phyloP scores from a whole-genome alignment of 2,797 vertebrate species.

The Gadopsis marmoratus region DNA sequence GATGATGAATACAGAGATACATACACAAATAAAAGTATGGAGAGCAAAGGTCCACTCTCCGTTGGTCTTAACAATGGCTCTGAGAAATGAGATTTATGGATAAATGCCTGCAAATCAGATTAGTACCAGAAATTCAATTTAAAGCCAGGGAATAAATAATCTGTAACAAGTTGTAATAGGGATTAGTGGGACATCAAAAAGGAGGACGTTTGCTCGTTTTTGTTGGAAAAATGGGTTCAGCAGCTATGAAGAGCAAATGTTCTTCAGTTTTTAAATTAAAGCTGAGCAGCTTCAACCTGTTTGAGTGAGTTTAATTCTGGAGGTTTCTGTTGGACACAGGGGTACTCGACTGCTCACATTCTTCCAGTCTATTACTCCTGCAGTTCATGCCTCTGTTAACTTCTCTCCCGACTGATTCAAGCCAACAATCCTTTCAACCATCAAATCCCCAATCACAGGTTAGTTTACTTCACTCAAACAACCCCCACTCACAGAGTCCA shows the following conservation, averaged over 20 bases:
- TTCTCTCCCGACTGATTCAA: constrained; percentile 69
- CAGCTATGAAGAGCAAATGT: constrained; percentile 5
- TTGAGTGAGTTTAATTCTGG: constrained; percentile 25
- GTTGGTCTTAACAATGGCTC: not conserved
- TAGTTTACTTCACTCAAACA: constrained; percentile 76
- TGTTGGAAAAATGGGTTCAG: constrained; percentile 2
- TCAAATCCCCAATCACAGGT: constrained; percentile 83
- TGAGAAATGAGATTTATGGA: constrained; percentile 27
- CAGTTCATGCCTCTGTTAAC: constrained; percentile 71
- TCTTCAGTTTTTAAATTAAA: constrained; percentile 31
- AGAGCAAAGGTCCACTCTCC: not conserved
- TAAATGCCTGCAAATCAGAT: constrained; percentile 48
- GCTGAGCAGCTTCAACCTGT: constrained; percentile 5
- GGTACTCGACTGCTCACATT: constrained; percentile 39
- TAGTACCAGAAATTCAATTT: constrained; percentile 47
- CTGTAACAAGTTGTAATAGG: constrained; percentile 24
- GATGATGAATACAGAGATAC: constrained; percentile 1
- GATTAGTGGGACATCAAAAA: constrained; percentile 57
- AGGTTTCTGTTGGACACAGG: constrained; percentile 30
- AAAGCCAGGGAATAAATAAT: constrained; percentile 48
- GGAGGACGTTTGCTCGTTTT: constrained; percentile 18
- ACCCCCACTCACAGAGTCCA: constrained; percentile 62
- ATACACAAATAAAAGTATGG: not conserved
- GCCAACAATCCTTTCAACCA: constrained; percentile 75
- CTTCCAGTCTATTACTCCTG: constrained; percentile 72